Evolutionary conservation across 2,888 invertebrate genomes (phyloP).

Genomic region (Hofmannophila pseudospretella): DNA sequence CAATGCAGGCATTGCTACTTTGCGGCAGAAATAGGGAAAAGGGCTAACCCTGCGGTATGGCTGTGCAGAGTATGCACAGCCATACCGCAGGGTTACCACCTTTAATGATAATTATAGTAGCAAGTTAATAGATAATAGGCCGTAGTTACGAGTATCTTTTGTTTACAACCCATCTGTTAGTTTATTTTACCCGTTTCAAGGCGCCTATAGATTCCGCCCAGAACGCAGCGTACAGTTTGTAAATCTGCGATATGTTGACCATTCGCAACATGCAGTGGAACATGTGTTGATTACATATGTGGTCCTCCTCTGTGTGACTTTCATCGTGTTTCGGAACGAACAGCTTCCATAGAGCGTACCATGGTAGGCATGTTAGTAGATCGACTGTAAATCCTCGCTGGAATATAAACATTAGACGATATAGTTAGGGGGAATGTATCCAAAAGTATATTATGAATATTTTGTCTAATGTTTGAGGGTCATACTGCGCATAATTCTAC

Average conservation of each 20-base stretch:
- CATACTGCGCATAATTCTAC: too few relatives aligned
- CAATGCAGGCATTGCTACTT: too few relatives aligned
- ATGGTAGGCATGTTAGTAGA: constrained; percentile 66
- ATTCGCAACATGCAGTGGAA: constrained; percentile 57
- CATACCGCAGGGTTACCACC: too few relatives aligned
- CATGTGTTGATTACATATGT: constrained; percentile 40
- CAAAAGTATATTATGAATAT: too few relatives aligned
- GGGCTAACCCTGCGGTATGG: too few relatives aligned
- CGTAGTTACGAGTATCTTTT: neutral
- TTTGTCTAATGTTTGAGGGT: too few relatives aligned
- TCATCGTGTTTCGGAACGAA: constrained; percentile 54
- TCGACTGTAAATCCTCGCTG: constrained; percentile 64
- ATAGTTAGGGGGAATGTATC: too few relatives aligned
- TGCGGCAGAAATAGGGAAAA: too few relatives aligned
- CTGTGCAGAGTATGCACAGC: too few relatives aligned
- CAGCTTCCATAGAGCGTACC: constrained; percentile 54
- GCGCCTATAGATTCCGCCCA: constrained; percentile 64
- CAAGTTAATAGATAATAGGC: neutral
- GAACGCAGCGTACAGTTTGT: constrained; percentile 59
- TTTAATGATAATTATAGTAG: too few relatives aligned
- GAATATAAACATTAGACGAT: constrained; percentile 25
- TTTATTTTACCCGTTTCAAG: constrained; percentile 50
- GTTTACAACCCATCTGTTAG: too few relatives aligned
- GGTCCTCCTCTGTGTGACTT: constrained; percentile 43
- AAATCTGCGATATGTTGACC: constrained; percentile 62